Evolutionary conservation across 1,140 invertebrate genomes (phyloP).

Genomic region (Bombus sibiricus): DNA sequence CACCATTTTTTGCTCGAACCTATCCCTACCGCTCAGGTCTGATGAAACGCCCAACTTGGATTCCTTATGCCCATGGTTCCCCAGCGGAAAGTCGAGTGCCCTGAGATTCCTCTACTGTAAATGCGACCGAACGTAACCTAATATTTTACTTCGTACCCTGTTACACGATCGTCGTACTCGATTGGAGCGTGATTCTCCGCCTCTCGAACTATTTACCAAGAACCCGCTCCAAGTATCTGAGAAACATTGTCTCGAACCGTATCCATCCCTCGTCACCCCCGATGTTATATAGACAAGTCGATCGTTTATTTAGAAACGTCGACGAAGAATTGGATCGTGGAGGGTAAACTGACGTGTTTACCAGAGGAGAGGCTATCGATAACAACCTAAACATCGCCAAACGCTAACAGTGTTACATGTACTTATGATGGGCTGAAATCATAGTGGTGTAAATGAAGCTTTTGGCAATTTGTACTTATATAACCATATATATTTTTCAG

Average conservation of each 20-base stretch:
- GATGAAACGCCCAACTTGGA: slow-evolving; percentile 37
- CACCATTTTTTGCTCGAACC: slow-evolving; percentile 54
- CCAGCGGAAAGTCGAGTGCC: background rate
- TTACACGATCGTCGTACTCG: slow-evolving; percentile 26
- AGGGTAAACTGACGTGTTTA: background rate
- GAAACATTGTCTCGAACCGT: slow-evolving; percentile 21
- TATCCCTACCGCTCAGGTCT: background rate
- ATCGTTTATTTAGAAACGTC: background rate
- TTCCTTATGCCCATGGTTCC: background rate
- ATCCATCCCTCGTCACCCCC: slow-evolving; percentile 1
- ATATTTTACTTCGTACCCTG: slow-evolving; percentile 33
- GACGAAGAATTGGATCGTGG: background rate
- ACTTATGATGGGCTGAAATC: background rate
- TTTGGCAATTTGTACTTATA: background rate
- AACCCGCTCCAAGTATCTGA: background rate
- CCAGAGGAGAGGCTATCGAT: background rate
- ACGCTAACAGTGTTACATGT: background rate
- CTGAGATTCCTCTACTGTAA: background rate
- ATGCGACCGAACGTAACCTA: background rate
- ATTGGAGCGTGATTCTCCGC: slow-evolving; percentile 44
- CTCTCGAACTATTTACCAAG: slow-evolving; percentile 9
- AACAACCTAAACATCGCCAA: background rate
- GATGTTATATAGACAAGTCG: background rate
- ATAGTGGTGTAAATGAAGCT: background rate
- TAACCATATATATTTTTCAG: too few species aligned